Conservation (phyloP, 2,113 vertebrate species). For the Vulpes lagopus region DNA sequence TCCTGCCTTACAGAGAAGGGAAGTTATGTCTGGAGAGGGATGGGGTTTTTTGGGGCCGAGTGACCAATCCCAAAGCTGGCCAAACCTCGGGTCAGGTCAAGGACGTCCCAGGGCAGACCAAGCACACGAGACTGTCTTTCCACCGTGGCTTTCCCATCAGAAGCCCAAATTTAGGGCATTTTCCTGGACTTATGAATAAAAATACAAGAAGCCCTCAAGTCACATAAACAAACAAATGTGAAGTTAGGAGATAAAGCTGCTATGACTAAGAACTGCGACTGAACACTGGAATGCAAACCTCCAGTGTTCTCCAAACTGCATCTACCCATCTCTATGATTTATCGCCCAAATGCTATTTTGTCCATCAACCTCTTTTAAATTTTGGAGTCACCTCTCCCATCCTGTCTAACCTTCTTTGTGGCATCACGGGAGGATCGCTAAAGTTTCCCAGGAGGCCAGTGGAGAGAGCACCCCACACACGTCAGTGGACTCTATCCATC, state of each 20-base stretch:
- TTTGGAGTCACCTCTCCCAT: not conserved
- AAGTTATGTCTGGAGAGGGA: not conserved
- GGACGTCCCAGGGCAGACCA: not conserved
- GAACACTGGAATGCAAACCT: not conserved
- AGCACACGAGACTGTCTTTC: fast-evolving
- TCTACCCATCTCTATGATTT: fast-evolving
- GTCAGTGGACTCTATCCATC: fast-evolving
- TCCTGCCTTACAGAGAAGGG: fast-evolving
- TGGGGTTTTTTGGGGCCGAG: fast-evolving
- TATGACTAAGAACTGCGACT: not conserved
- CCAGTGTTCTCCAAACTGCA: too few relatives aligned
- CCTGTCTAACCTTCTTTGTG: fast-evolving
- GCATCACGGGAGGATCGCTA: fast-evolving
- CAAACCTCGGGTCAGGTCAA: fast-evolving
- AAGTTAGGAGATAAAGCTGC: fast-evolving
- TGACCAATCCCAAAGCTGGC: fast-evolving
- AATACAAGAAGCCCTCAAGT: not conserved
- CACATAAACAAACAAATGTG: not conserved
- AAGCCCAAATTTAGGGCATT: fast-evolving
- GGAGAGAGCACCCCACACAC: fast-evolving
- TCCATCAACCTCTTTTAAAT: not conserved
- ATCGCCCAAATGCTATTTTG: not conserved
- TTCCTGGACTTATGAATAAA: not conserved
- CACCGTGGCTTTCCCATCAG: not conserved
- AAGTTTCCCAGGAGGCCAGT: not conserved